These are phyloP conservation scores for Rhyacophila evoluta DNA, from an alignment of 2,888 invertebrate species.

Conservation along the genomic window DNA sequence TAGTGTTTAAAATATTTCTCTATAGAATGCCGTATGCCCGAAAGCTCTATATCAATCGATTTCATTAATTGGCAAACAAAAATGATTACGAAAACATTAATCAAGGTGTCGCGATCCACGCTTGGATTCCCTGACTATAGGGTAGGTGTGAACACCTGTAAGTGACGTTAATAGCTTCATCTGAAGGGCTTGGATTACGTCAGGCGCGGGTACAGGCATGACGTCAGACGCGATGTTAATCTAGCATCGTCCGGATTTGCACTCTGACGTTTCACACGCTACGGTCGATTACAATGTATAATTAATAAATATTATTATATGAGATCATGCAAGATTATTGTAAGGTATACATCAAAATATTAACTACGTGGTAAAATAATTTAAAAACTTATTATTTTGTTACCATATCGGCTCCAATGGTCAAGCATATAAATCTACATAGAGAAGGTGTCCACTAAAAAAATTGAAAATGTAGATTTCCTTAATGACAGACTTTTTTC, in stretches of 20 bases:
- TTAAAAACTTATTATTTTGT: no score
- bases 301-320: background rate
- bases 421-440: no score
- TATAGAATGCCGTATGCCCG: background rate
- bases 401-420: no score
- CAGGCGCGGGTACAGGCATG: background rate
- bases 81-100: background rate
- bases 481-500: no score
- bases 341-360: no score
- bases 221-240: background rate
- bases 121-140: background rate
- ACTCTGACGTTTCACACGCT: background rate
- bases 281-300: background rate
- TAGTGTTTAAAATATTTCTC: no score
- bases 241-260: background rate
- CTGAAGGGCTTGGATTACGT: background rate
- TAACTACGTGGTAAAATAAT: no score
- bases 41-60: background rate
- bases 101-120: background rate
- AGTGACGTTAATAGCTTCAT: background rate
- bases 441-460: no score
- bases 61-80: background rate
- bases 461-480: no score
- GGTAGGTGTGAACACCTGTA: conserved; percentile 8
- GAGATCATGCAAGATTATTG: background rate